phyloP scores from a whole-genome alignment of 2,113 vertebrate genomes.

The Guaruba guarouba region DNA sequence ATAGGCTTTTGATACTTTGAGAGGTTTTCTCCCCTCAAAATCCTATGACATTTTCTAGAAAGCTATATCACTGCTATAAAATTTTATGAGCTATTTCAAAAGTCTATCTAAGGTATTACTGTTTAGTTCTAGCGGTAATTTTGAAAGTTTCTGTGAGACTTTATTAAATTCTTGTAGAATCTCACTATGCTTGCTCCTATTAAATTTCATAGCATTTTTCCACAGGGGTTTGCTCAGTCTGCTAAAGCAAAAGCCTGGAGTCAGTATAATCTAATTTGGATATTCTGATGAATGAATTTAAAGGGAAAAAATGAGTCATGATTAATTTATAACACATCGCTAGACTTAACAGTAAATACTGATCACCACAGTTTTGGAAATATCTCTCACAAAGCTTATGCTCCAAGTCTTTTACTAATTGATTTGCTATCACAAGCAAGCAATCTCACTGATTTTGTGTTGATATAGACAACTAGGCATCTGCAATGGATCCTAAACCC shows the following conservation, averaged over 20 bases:
- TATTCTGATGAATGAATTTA: conserved; percentile 39
- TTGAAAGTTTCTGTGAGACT: conserved; percentile 20
- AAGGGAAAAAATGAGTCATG: conserved; percentile 45
- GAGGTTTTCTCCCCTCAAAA: neutral
- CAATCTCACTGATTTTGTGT: neutral
- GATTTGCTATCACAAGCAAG: neutral
- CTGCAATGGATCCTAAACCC: neutral
- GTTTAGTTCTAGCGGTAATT: neutral
- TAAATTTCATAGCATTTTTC: conserved; percentile 28
- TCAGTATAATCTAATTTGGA: conserved; percentile 39
- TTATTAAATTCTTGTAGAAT: conserved; percentile 29
- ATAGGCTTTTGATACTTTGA: neutral
- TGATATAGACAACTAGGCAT: neutral
- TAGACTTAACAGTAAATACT: conserved; percentile 43
- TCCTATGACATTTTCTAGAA: neutral
- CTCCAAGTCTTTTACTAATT: neutral
- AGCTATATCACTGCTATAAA: neutral
- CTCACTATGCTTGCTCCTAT: neutral
- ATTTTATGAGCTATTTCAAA: neutral
- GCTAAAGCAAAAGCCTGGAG: conserved; percentile 41
- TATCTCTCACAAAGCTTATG: neutral
- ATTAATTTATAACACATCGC: conserved; percentile 41
- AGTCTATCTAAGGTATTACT: neutral
- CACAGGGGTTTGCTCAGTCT: neutral
- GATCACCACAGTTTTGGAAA: conserved; percentile 9